A percentile compares a stretch with the other conserved stretches of the same genome.
Evolutionary conservation across 2,113 vertebrate genomes (phyloP).

Genomic region (Thermophis baileyi): DNA sequence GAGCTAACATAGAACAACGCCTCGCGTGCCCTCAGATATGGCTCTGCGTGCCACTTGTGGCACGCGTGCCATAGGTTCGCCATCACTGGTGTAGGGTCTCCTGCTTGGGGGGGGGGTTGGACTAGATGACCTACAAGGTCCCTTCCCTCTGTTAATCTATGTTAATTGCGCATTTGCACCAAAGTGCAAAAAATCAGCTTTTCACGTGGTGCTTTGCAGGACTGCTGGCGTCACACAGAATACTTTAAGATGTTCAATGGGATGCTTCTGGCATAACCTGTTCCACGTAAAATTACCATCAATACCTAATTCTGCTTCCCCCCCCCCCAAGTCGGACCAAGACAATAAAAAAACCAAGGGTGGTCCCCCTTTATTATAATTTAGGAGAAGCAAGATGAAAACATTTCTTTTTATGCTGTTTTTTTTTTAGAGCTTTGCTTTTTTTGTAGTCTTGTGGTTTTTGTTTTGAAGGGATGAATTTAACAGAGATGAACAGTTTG

Average conservation of each 20-base stretch:
- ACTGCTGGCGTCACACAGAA: too few relatives aligned
- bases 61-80: too few relatives aligned
- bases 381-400: background rate
- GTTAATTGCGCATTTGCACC: too few relatives aligned
- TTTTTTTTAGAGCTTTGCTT: background rate
- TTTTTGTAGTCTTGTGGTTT: background rate
- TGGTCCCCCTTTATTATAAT: background rate
- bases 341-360: background rate
- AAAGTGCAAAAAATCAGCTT: background rate
- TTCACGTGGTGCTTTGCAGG: fast-evolving
- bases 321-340: background rate
- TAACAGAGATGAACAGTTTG: background rate
- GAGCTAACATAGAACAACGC: too few relatives aligned
- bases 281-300: background rate
- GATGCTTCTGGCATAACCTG: background rate
- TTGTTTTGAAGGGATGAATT: background rate
- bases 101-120: too few relatives aligned
- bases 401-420: background rate
- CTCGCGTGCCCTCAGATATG: too few relatives aligned
- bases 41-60: too few relatives aligned
- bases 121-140: too few relatives aligned
- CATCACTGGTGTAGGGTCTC: too few relatives aligned
- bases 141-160: too few relatives aligned
- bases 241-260: too few relatives aligned
- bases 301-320: background rate